These are phyloP conservation scores for Bugulina stolonifera DNA, from an alignment of 2,888 invertebrate genomes.

Conservation along the genomic window DNA sequence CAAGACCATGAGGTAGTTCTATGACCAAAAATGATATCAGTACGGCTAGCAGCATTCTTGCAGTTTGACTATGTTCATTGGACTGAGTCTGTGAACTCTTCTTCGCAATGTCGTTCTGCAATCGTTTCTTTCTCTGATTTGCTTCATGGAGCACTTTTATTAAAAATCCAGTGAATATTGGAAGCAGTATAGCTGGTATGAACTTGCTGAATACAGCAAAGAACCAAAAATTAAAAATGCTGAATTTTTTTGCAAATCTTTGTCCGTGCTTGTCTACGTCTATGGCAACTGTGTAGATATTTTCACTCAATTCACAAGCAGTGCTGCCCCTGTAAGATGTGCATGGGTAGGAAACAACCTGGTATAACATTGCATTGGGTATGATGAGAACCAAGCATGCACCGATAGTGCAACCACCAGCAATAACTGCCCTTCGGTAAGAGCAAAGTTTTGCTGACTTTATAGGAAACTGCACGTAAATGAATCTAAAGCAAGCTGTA, in stretches of 20 bases:
- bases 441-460: conserved; percentile 23
- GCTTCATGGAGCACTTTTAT: conserved; percentile 17
- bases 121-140: background rate
- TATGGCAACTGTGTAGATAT: background rate
- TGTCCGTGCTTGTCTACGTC: background rate
- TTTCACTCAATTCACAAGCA: background rate
- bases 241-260: background rate
- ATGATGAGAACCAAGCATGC: background rate
- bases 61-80: conserved; percentile 13
- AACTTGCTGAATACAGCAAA: conserved; percentile 13
- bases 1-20: conserved; percentile 17
- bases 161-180: conserved; percentile 5
- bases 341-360: background rate
- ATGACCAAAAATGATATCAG: background rate
- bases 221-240: conserved; percentile 21
- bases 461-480: conserved; percentile 24
- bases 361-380: conserved; percentile 1
- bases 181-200: background rate
- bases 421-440: conserved; percentile 1
- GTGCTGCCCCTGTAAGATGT: background rate
- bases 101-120: background rate
- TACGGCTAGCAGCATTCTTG: conserved; percentile 24
- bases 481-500: conserved; percentile 26
- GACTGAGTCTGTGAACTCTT: background rate
- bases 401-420: background rate